phyloP scores from a whole-genome alignment of 2,113 vertebrate genomes.

The Eudyptes chrysolophus region DNA sequence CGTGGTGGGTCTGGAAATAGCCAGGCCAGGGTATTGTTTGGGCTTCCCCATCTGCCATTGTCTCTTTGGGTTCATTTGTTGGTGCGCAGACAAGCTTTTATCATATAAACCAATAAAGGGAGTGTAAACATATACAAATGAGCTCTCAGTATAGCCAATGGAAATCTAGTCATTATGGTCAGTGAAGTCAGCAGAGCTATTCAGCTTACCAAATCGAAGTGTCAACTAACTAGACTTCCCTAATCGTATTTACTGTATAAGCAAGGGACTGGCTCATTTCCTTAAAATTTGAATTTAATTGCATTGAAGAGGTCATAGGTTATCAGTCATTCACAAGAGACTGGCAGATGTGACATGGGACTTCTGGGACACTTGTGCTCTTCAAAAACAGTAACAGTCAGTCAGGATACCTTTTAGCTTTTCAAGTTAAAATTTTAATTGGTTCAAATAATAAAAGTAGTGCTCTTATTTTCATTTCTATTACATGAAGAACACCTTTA shows the following conservation, averaged over 20 bases:
- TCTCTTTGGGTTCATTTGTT: background rate
- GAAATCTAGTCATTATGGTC: background rate
- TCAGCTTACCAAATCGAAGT: background rate
- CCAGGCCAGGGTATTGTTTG: background rate
- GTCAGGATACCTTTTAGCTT: background rate
- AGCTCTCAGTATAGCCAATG: background rate
- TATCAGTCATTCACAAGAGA: background rate
- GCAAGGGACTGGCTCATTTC: background rate
- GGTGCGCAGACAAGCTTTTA: background rate
- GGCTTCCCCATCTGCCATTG: background rate
- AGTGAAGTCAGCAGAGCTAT: background rate
- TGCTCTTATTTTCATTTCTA: background rate
- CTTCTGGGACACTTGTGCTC: background rate
- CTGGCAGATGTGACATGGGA: background rate
- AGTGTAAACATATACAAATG: background rate
- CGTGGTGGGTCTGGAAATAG: background rate
- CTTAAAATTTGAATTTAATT: background rate
- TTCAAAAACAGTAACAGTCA: background rate
- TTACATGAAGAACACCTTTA: background rate
- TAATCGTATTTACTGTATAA: background rate
- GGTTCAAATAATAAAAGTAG: background rate
- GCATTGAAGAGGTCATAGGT: background rate
- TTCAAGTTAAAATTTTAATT: background rate
- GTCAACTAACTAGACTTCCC: background rate
- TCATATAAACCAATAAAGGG: background rate